Evolutionary conservation across 30 jellyfish, hydroid and myxozoan genomes (phyloP).

Genomic region (Hydra vulgaris): DNA sequence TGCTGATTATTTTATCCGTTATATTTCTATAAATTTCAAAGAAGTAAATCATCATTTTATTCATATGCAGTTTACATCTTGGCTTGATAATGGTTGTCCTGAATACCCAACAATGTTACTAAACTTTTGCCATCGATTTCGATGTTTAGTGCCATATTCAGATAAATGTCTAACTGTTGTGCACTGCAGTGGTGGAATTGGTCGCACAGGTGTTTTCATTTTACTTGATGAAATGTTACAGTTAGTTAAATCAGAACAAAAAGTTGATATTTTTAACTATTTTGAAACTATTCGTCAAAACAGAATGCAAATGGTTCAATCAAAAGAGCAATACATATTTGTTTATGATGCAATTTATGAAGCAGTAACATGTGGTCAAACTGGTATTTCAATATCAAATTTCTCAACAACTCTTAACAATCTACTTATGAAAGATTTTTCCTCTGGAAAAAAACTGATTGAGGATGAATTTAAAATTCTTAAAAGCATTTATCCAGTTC

Average conservation of each 20-base stretch:
- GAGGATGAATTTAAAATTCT: conserved; percentile 11
- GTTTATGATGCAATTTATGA: conserved; percentile 26
- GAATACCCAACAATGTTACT: conserved; percentile 71
- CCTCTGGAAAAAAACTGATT: neutral
- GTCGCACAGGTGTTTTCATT: conserved; percentile 80
- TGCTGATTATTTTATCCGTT: conserved; percentile 68
- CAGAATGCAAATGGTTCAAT: conserved; percentile 83
- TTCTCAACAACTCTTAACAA: neutral
- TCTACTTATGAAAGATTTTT: neutral
- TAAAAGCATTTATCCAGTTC: conserved; percentile 4
- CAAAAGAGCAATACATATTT: conserved; percentile 35
- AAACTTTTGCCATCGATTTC: conserved; percentile 65
- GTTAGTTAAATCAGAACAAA: conserved; percentile 26
- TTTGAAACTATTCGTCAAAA: conserved; percentile 78
- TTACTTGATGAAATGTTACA: conserved; percentile 66
- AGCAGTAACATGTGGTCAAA: conserved; percentile 15
- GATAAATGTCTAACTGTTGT: conserved; percentile 52
- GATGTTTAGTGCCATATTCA: conserved; percentile 47
- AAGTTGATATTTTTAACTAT: conserved; percentile 71
- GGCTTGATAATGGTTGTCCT: conserved; percentile 99
- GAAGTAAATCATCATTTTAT: conserved; percentile 2
- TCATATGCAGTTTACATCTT: conserved; percentile 75
- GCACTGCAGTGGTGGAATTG: conserved; percentile 98
- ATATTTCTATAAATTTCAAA: conserved; percentile 27
- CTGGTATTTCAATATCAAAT: conserved; percentile 3